Evolutionary conservation across 2,113 vertebrate genomes (phyloP).

Genomic region (Thamnaconus septentrionalis): DNA sequence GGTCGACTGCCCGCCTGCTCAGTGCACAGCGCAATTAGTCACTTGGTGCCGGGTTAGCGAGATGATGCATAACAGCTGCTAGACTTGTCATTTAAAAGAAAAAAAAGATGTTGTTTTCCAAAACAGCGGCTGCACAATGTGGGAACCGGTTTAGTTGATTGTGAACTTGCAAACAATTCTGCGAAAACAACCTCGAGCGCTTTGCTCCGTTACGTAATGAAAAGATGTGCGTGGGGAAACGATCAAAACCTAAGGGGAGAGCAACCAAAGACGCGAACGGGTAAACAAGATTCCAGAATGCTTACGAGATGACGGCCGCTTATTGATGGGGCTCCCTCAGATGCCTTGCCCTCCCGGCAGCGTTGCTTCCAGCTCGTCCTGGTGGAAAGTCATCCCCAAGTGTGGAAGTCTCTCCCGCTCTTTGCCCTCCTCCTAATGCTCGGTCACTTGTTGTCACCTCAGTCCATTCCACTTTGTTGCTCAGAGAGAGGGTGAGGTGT

Average conservation of each 20-base stretch:
- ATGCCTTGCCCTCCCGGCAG: slow-evolving; percentile 57
- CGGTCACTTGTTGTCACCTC: slow-evolving; percentile 47
- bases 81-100: slow-evolving; percentile 3
- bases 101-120: too few species aligned
- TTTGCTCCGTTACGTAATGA: too few species aligned
- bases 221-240: neutral
- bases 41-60: slow-evolving; percentile 24
- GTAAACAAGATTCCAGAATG: slow-evolving; percentile 8
- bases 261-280: neutral
- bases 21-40: slow-evolving; percentile 17
- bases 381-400: slow-evolving; percentile 70
- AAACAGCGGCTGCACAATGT: too few species aligned
- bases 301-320: slow-evolving; percentile 60
- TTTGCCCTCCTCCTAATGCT: slow-evolving; percentile 6
- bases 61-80: slow-evolving; percentile 7
- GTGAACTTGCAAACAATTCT: too few species aligned
- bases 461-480: slow-evolving; percentile 53
- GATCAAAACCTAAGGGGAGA: neutral
- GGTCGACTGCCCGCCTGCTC: slow-evolving; percentile 26
- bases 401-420: slow-evolving; percentile 28
- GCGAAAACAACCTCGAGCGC: too few species aligned
- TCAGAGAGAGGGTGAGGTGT: slow-evolving; percentile 1
- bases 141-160: too few species aligned
- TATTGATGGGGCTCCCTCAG: slow-evolving; percentile 70
- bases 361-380: slow-evolving; percentile 44